Percentiles rank a stretch among this genome's conserved stretches.
Conservation (phyloP, 2,797 vertebrate genomes). For the Ptychadena robeensis region DNA sequence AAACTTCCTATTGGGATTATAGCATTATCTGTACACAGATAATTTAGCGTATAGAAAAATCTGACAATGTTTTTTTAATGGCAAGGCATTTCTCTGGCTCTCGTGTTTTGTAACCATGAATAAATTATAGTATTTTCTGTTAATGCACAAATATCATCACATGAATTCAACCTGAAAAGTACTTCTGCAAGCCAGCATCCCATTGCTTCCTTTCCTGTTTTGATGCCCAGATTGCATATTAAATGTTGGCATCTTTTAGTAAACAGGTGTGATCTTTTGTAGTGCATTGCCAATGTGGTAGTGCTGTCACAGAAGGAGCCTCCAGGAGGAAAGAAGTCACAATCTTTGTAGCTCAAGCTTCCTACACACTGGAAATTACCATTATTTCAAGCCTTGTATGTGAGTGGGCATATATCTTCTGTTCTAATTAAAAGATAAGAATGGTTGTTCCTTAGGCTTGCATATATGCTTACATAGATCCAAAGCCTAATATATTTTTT, state of each 20-base stretch:
- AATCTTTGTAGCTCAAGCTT: conserved; percentile 31
- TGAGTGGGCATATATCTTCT: conserved; percentile 44
- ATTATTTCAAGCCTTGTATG: conserved; percentile 22
- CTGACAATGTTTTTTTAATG: background rate
- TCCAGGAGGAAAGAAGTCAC: conserved; percentile 51
- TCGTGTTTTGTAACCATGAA: conserved; percentile 6
- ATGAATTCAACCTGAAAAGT: conserved; percentile 34
- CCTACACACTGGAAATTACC: conserved; percentile 25
- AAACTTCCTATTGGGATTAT: background rate
- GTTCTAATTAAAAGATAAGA: conserved; percentile 39
- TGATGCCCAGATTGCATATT: conserved; percentile 48
- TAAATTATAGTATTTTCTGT: conserved; percentile 46
- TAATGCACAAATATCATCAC: conserved; percentile 40
- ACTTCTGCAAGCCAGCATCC: conserved; percentile 40
- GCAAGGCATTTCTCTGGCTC: background rate
- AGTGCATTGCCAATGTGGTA: conserved; percentile 27
- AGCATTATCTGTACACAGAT: background rate
- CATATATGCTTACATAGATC: background rate
- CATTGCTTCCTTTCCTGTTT: conserved; percentile 46
- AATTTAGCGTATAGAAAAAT: background rate
- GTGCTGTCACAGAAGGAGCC: conserved; percentile 36
- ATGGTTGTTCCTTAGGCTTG: background rate
- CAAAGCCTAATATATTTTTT: no score
- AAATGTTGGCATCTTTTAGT: conserved; percentile 36
- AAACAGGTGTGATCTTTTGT: conserved; percentile 60